Percentiles rank a stretch among this genome's conserved stretches.
These are phyloP conservation scores for Diglossa brunneiventris DNA, from an alignment of 2,113 vertebrate genomes.

Conservation along the genomic window DNA sequence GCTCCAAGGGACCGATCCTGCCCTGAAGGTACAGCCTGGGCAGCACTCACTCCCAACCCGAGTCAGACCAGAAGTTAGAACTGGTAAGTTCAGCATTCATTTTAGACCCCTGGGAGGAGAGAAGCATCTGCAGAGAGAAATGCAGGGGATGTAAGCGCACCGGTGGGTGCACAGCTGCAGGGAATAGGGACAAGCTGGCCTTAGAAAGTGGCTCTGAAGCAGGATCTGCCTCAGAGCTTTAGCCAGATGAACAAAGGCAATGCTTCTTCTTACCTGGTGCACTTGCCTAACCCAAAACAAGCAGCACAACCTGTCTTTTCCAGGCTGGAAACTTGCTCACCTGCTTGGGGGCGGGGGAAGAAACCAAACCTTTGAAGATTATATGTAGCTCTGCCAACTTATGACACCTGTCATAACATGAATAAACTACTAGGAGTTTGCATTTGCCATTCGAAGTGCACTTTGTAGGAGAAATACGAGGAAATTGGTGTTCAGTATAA, in stretches of 20 bases:
- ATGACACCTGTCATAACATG: constrained; percentile 35
- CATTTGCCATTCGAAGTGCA: neutral
- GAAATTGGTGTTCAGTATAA: neutral
- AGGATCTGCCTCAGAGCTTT: neutral
- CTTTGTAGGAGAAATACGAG: constrained; percentile 4
- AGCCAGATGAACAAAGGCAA: neutral
- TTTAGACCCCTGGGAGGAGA: neutral
- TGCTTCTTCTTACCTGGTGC: neutral
- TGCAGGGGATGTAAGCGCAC: neutral
- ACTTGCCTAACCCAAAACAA: neutral
- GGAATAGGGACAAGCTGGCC: accelerated
- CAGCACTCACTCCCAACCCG: neutral
- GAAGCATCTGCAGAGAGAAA: neutral
- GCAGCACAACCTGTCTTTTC: neutral
- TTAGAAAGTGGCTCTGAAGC: neutral
- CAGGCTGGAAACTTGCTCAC: constrained; percentile 21
- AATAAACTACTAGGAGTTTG: neutral
- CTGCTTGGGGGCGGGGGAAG: neutral
- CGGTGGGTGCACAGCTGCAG: neutral
- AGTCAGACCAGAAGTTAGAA: neutral
- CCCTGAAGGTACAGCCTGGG: neutral
- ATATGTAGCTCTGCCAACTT: neutral
- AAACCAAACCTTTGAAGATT: neutral
- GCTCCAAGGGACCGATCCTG: neutral
- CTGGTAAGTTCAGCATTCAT: neutral